These are phyloP conservation scores for Aphaenogaster rudis DNA, from an alignment of 1,140 invertebrate genomes.

Conservation along the genomic window DNA sequence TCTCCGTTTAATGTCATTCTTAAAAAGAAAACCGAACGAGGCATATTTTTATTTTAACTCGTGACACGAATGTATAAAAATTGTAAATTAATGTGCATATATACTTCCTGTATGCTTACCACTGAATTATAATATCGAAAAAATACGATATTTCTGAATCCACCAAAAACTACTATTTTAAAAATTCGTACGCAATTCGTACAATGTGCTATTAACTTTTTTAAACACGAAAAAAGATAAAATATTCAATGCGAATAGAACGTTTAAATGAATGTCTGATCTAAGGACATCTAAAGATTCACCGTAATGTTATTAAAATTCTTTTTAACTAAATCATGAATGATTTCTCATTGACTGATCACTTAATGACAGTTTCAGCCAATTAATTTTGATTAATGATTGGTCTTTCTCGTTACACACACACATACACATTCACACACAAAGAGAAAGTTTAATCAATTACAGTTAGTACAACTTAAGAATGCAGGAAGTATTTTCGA, in stretches of 20 bases:
- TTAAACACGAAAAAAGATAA: conserved; percentile 1
- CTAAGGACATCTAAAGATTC: neutral
- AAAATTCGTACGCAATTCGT: neutral
- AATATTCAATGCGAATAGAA: neutral
- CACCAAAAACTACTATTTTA: neutral
- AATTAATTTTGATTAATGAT: conserved; percentile 25
- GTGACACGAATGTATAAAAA: conserved; percentile 22
- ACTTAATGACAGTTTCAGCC: neutral
- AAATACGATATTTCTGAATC: neutral
- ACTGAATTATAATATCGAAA: conserved; percentile 17
- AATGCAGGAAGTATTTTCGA: conserved; percentile 49
- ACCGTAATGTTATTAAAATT: conserved; percentile 16
- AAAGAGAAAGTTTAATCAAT: neutral
- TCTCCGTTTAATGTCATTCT: conserved; percentile 83
- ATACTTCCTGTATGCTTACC: conserved; percentile 69
- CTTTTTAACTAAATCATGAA: neutral
- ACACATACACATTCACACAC: neutral
- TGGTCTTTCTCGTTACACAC: neutral
- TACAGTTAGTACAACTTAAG: conserved; percentile 7
- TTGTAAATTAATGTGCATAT: conserved; percentile 32
- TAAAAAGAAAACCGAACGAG: conserved; percentile 14
- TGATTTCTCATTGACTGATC: too few relatives aligned
- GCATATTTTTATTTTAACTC: conserved; percentile 47
- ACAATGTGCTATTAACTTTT: conserved; percentile 16
- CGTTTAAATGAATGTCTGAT: neutral